A percentile compares a stretch with the other conserved stretches of the same genome.
Conservation (phyloP, 2,113 vertebrate species). For the Bolborhynchus lineola region DNA sequence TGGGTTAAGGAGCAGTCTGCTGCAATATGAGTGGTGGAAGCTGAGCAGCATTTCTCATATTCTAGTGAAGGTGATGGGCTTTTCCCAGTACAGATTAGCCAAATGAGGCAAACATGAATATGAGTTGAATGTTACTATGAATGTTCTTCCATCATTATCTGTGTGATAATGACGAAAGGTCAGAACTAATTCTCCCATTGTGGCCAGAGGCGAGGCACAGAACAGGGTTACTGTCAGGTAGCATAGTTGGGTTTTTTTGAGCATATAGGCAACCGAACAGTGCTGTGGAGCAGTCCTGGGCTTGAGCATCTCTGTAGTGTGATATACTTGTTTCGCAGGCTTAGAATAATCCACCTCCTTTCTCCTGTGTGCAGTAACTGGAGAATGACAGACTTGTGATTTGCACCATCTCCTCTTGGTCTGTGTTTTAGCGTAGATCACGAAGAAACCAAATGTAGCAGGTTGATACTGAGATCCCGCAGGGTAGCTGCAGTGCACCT, state of each 20-base stretch:
- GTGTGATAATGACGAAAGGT: background rate
- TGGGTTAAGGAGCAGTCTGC: background rate
- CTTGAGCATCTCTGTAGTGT: background rate
- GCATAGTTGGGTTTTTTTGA: background rate
- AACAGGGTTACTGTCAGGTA: background rate
- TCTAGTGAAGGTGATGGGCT: background rate
- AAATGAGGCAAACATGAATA: background rate
- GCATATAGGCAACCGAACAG: background rate
- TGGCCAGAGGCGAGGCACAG: background rate
- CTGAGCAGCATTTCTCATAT: background rate
- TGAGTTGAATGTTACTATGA: background rate
- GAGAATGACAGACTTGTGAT: fast-evolving
- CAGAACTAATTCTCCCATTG: background rate
- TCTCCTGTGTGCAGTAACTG: background rate
- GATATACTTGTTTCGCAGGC: background rate
- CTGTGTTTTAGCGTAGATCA: background rate
- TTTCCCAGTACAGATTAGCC: background rate
- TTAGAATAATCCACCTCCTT: background rate
- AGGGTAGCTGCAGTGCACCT: background rate
- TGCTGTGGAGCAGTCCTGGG: background rate
- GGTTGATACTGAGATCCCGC: background rate
- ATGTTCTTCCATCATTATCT: background rate
- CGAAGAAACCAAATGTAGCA: background rate
- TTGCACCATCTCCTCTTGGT: background rate
- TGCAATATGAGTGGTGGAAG: background rate